These are phyloP conservation scores for Sclerurus mexicanus DNA, from an alignment of 2,113 vertebrate species.

Conservation along the genomic window DNA sequence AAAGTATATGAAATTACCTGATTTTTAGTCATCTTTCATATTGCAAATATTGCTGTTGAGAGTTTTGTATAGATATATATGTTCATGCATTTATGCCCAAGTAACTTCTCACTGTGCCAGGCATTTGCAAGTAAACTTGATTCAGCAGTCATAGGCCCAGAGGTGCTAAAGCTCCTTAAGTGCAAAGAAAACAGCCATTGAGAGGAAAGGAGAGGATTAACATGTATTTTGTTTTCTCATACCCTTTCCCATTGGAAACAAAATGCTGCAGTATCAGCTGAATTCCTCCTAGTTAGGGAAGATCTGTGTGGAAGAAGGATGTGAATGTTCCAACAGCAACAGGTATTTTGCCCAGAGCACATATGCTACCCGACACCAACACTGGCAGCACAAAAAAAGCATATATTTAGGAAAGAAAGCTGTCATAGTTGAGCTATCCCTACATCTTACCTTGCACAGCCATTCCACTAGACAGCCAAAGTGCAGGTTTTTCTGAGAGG, in stretches of 20 bases:
- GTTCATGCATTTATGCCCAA: background rate
- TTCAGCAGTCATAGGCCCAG: background rate
- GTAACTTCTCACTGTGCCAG: background rate
- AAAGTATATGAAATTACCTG: background rate
- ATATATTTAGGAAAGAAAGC: background rate
- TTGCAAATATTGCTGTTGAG: background rate
- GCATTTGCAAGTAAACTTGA: background rate
- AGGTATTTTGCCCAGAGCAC: background rate
- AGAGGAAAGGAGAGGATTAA: background rate
- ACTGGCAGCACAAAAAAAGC: background rate
- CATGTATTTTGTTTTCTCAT: background rate
- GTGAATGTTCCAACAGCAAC: background rate
- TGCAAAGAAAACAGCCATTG: background rate
- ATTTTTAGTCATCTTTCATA: background rate
- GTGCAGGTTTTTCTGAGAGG: background rate
- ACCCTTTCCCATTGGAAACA: background rate
- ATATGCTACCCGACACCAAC: background rate
- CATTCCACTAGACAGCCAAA: background rate
- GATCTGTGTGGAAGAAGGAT: background rate
- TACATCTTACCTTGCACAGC: background rate
- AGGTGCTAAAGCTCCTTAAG: background rate
- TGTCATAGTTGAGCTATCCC: background rate
- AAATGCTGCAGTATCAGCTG: background rate
- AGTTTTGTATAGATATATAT: no score
- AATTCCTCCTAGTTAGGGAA: background rate